Percentiles rank a stretch among this genome's conserved stretches.
These are phyloP conservation scores for Esperia sulphurella DNA, from an alignment of 2,888 invertebrate species.

Conservation along the genomic window DNA sequence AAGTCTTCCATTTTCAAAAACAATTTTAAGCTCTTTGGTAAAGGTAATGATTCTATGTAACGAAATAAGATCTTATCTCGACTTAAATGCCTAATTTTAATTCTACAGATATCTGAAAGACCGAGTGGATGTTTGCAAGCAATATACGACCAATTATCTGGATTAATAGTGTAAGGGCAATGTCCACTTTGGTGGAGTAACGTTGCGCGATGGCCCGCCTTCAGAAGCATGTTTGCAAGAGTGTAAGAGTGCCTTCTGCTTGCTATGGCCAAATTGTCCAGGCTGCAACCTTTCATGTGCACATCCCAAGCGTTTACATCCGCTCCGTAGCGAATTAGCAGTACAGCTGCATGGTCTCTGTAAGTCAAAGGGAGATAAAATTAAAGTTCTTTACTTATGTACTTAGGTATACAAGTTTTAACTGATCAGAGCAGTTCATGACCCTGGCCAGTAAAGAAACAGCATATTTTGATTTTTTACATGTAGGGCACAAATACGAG, in stretches of 20 bases:
- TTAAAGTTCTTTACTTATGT: too few relatives aligned
- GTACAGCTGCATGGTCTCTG: conserved; percentile 73
- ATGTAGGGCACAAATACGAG: too few relatives aligned
- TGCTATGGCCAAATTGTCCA: conserved; percentile 78
- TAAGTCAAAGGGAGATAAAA: conserved; percentile 16
- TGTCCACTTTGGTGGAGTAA: conserved; percentile 18
- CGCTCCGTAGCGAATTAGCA: conserved; percentile 81
- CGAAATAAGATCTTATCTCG: conserved; percentile 50
- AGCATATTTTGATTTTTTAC: too few relatives aligned
- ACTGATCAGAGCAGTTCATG: too few relatives aligned
- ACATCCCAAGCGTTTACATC: conserved; percentile 81
- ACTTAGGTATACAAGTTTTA: too few relatives aligned
- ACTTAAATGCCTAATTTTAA: conserved; percentile 63
- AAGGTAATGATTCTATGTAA: conserved; percentile 60
- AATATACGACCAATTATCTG: conserved; percentile 56
- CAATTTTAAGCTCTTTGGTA: conserved; percentile 76
- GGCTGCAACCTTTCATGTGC: conserved; percentile 55
- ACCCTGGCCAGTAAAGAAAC: too few relatives aligned
- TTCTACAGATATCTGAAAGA: conserved; percentile 78
- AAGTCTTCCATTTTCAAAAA: conserved; percentile 80
- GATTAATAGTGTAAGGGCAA: conserved; percentile 22
- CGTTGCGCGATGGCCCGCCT: conserved; percentile 55
- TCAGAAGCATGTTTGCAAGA: conserved; percentile 56
- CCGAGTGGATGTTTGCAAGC: conserved; percentile 68
- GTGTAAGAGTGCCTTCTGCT: conserved; percentile 49